phyloP scores from a whole-genome alignment of 2,797 vertebrate species.

The Melanotaenia trifasciata region DNA sequence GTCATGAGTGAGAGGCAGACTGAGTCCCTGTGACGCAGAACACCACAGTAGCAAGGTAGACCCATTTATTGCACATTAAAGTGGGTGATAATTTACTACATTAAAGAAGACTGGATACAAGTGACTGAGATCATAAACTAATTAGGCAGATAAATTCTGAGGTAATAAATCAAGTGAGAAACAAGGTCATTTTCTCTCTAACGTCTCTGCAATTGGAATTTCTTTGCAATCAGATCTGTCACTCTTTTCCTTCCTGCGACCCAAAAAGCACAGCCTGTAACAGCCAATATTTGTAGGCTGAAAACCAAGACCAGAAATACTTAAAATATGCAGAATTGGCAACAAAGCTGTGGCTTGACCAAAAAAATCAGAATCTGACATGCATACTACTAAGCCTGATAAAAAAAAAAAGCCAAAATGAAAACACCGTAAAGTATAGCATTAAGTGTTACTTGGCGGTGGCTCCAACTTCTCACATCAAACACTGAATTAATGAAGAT shows the following conservation, averaged over 20 bases:
- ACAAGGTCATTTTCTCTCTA: neutral
- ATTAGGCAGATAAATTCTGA: neutral
- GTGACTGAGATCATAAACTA: neutral
- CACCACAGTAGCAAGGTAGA: neutral
- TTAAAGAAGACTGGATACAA: neutral
- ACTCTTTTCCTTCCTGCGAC: neutral
- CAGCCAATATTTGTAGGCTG: neutral
- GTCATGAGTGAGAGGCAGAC: neutral
- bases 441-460: neutral
- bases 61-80: neutral
- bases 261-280: neutral
- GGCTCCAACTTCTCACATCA: too few species aligned
- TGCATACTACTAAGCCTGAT: neutral
- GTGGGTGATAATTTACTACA: neutral
- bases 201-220: neutral
- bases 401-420: neutral
- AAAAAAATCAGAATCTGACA: neutral
- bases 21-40: neutral
- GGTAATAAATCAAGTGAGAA: neutral
- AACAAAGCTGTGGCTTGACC: neutral
- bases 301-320: neutral
- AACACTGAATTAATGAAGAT: too few species aligned
- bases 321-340: neutral
- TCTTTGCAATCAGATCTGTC: neutral
- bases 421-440: neutral